Evolutionary conservation across 2,797 vertebrate species (phyloP), one percentile per base, ranked within the genome.

Genomic region (Lophius americanus): DNA sequence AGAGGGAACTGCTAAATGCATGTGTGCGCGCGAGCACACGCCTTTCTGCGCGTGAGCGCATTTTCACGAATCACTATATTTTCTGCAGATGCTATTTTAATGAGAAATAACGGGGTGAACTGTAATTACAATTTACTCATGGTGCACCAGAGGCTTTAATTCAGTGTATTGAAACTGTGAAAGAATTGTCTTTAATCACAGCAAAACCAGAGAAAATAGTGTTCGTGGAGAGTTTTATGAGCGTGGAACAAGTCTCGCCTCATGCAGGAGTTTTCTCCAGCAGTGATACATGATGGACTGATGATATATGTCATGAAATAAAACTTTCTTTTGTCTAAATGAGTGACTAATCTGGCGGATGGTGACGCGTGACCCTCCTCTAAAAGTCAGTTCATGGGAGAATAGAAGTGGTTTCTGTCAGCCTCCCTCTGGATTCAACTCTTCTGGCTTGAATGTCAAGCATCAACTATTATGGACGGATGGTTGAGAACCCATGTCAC

Each of bases 281-380:
- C 23, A 23, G 23, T 23, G 23, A 23, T 23, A 1, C 23, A 23
- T 23, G 23, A 23, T 23, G 23, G 23, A 23, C 23, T 78, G 39
- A 68, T 79, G 77, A 79, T 53, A 78, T 64, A 68, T 64, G 57
- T 80, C 43, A 57, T 59, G 39, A 63, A 60, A 41, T 14, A 13
- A 57, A 49, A 63, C 10, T 53, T 11, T 33, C 51, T 14, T 49
- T 61, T 41, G 23, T 23, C 23, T 23, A 23, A 23, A 23, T 23
- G 23, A 23, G 51, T 87, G 83, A 84, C 67, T 85, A 64, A 88
- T 84, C 44, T 61, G 64, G 48, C 61, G 63, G 41, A 71, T 48
- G 60, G 39, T 76, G 70, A n/a, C 64, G 61, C 23, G 2, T 23
- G 23, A 23, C 23, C 23, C 23, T 23, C 23, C 23, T 23, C 23